phyloP scores from a whole-genome alignment of 2,888 invertebrate genomes.

The Oasisia sp. region DNA sequence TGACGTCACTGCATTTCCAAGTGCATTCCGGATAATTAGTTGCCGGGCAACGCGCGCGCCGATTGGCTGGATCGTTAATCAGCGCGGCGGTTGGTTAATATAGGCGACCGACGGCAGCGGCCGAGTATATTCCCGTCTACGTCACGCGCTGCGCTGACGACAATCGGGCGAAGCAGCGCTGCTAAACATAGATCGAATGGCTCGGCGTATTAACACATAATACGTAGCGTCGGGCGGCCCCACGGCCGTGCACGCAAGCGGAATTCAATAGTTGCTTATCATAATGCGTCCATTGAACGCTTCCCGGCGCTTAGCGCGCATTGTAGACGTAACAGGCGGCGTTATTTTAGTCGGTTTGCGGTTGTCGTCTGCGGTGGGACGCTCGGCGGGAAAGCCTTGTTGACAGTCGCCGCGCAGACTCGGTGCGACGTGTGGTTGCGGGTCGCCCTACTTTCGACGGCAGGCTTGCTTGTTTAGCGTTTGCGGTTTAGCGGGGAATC shows the following conservation, averaged over 20 bases:
- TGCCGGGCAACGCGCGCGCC: slow-evolving; percentile 13
- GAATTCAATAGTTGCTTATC: slow-evolving; percentile 17
- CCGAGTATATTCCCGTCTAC: slow-evolving; percentile 17
- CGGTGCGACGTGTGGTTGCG: not conserved
- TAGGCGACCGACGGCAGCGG: not conserved
- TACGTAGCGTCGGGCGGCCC: not conserved
- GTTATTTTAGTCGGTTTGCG: slow-evolving; percentile 3
- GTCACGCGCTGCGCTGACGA: not conserved
- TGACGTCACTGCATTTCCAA: slow-evolving; percentile 17
- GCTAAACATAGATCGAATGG: slow-evolving; percentile 17
- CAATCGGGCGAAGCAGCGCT: not conserved
- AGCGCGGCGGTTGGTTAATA: not conserved
- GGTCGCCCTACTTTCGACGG: not conserved
- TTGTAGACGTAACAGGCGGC: not conserved
- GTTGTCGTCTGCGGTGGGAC: slow-evolving; percentile 7
- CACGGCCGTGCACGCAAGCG: not conserved
- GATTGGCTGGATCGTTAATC: slow-evolving; percentile 5
- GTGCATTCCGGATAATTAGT: slow-evolving; percentile 17
- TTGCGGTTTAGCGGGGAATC: not conserved
- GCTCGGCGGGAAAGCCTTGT: not conserved
- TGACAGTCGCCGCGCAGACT: not conserved
- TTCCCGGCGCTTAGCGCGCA: not conserved
- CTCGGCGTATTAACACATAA: slow-evolving; percentile 6
- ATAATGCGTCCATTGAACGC: slow-evolving; percentile 5
- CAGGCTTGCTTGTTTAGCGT: not conserved